Evolutionary conservation across 2,888 invertebrate genomes (phyloP).

Genomic region (Epinotia demarniana): DNA sequence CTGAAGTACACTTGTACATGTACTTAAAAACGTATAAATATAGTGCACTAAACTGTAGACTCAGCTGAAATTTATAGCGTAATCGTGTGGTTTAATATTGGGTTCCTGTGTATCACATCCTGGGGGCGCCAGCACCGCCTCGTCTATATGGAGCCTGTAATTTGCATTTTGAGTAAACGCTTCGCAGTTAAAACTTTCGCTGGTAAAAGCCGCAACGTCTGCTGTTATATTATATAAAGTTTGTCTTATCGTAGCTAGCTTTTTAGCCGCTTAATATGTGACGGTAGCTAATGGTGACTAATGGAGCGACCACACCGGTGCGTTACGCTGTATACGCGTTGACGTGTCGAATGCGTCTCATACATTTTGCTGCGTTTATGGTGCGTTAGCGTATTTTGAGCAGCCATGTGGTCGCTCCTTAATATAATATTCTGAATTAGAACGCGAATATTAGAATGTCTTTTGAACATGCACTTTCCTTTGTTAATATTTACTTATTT

Average conservation of each 20-base stretch:
- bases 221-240: constrained; percentile 62
- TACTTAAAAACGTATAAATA: constrained; percentile 71
- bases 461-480: neutral
- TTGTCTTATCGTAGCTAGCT: constrained; percentile 58
- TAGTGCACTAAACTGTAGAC: constrained; percentile 66
- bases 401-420: too few relatives aligned
- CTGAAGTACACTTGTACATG: constrained; percentile 6
- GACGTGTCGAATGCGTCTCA: too few relatives aligned
- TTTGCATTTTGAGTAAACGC: constrained; percentile 81
- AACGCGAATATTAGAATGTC: neutral
- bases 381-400: too few relatives aligned
- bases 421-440: constrained; percentile 2
- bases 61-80: constrained; percentile 73
- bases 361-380: too few relatives aligned
- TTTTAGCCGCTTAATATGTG: constrained; percentile 20
- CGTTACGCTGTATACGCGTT: too few relatives aligned
- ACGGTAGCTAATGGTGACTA: neutral
- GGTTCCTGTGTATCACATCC: constrained; percentile 77
- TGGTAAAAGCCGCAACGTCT: constrained; percentile 71
- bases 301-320: too few relatives aligned
- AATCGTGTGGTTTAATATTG: constrained; percentile 81
- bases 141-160: constrained; percentile 74
- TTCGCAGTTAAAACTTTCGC: constrained; percentile 77
- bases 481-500: neutral
- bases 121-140: constrained; percentile 66